Evolutionary conservation across 2,113 vertebrate species (phyloP), one percentile per base, ranked within the genome.

Genomic region (Todiramphus saurophagus): DNA sequence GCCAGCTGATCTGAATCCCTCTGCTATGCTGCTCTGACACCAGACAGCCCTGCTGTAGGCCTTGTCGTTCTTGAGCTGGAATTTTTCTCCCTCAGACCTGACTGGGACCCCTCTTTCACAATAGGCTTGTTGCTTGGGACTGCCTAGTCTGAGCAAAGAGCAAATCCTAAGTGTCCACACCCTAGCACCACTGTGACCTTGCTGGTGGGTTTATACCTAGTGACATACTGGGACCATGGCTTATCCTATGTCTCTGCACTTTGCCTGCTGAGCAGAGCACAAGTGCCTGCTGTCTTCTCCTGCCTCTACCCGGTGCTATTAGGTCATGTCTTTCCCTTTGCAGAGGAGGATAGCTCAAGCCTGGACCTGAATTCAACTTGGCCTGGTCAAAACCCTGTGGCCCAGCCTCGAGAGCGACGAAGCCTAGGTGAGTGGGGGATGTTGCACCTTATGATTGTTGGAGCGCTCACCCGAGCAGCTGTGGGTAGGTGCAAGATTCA

Each of bases 391-490:
- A 91, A 93, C 37, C 75, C n/a, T 0, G 44, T 77, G 63, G 50
- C 39, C 85, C 85, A 97, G 68, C 75, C 96, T 84, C 97, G 98
- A 55, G 95, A 96, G 72, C 97, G 97, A 91, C 97, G 98, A 92
- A 98, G 98, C 80, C 78, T 98, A 13, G 98, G 98, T 98, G 87
- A 97, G 97, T 83, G 1, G 3, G 31, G 39, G 17, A 13, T 66
- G 35, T 70, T 72, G 60, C 60, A 68, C 48, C 27, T 72, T 59
- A 30, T 28, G 62, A 7, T 48, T 62, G 33, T 35, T 41, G 63
- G 48, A 48, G 15, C 21, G 8, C 37, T 50, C 46, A 39, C 19
- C 35, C 66, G 41, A 48, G 44, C 28, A 69, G 90, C 63, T 33
- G 2, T 10, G 39, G 25, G 17, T 60, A 60, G 30, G 46, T 83